Base-by-base conservation (phyloP, 2,113 vertebrate species). In the Arothron firmamentum region DNA sequence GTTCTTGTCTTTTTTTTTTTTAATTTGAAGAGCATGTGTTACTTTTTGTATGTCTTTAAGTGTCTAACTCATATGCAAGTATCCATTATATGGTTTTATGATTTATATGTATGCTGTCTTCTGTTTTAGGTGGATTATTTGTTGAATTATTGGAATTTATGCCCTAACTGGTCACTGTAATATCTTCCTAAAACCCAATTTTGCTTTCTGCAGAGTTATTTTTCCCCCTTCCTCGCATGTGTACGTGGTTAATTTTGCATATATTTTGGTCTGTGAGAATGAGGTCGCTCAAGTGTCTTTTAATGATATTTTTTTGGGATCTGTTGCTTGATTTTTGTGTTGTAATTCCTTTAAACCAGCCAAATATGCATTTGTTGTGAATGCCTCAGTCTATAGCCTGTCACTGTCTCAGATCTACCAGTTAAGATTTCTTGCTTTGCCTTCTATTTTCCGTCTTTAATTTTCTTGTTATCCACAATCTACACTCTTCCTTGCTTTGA, bases 321-420 rank as follows among this genome's bases (percentile, higher is more conserved):
- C 59, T 78, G 70, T 83, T 87, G 85, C 85, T 79, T 89, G 85
- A 74, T 15, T 68, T 69, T 77, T 74, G 64, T 84, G 65, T 62
- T 43, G 69, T 83, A 67, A 62, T 67, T 70, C 55, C 38, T 72
- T 65, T 54, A 55, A 82, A 75, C 38, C 52, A 74, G 70, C 64
- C 56, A 50, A 19, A 43, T 59, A 59, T 75, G 81, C 79, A 86
- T 84, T 70, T 68, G 52, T 86, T 73, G 85, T 72, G 78, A 82
- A 81, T 85, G 84, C 76, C 47, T 55, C 61, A 73, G 57, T 43
- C 53, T 65, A 20, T 60, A 72, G 63, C 66, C 68, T 77, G 72
- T 67, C 42, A 38, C 34, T 12, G 34, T 38, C 1, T 38, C 34
- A 38, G 11, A 38, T 38, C 9, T 38, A 38, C 34, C 34, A 38